Evolutionary conservation across 2,888 invertebrate species (phyloP).

Genomic region (Mystacides longicornis): DNA sequence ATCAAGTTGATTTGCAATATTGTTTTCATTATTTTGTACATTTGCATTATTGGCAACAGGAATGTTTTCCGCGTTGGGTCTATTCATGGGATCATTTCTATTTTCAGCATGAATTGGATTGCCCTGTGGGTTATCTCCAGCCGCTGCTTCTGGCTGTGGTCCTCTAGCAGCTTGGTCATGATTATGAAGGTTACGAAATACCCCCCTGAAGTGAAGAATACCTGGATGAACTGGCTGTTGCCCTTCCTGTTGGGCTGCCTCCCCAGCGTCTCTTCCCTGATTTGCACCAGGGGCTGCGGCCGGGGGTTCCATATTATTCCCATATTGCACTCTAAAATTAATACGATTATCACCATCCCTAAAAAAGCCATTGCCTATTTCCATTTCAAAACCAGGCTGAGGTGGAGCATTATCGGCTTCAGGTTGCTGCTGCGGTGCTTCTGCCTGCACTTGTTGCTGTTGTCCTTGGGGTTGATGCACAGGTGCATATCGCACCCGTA

Average conservation of each 20-base stretch:
- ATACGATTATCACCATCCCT: background rate
- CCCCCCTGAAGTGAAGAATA: background rate
- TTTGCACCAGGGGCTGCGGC: background rate
- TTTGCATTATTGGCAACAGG: background rate
- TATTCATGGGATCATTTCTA: background rate
- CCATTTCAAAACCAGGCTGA: background rate
- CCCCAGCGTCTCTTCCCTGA: background rate
- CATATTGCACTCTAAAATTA: background rate
- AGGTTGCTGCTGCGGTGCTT: background rate
- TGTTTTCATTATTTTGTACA: background rate
- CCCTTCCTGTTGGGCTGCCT: background rate
- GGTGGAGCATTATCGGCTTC: background rate
- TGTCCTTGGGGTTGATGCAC: background rate
- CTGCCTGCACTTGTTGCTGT: background rate
- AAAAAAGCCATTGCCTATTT: background rate
- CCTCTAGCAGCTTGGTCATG: background rate
- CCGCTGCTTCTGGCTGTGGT: background rate
- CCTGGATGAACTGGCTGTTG: background rate
- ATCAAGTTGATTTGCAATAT: background rate
- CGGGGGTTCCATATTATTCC: background rate
- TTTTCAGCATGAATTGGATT: background rate
- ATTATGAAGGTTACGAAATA: background rate
- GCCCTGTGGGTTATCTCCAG: background rate
- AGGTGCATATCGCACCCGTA: conserved; percentile 27
- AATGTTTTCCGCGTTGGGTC: background rate